phyloP scores from a whole-genome alignment of 1,140 invertebrate species.

The Drosophila kurseongensis region DNA sequence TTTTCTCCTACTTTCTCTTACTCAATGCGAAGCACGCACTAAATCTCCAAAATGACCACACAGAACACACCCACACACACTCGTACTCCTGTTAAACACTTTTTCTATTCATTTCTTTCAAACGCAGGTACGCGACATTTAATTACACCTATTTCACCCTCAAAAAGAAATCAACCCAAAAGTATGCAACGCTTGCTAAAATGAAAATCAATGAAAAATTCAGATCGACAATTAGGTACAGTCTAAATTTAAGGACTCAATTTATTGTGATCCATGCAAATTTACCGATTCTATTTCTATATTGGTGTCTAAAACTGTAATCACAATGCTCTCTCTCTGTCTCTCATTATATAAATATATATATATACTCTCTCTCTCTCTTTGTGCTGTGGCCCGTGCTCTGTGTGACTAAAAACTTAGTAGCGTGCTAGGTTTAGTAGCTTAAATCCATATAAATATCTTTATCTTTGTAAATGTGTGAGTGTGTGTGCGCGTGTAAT shows the following conservation, averaged over 20 bases:
- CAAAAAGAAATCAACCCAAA: slow-evolving; percentile 55
- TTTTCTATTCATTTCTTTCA: slow-evolving; percentile 68
- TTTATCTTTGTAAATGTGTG: slow-evolving; percentile 23
- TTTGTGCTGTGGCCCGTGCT: slow-evolving; percentile 77
- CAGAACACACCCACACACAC: slow-evolving; percentile 41
- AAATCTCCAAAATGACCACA: slow-evolving; percentile 40
- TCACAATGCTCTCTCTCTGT: slow-evolving; percentile 62
- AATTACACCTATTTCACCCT: slow-evolving; percentile 62
- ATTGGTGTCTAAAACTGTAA: slow-evolving; percentile 80
- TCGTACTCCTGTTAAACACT: slow-evolving; percentile 46
- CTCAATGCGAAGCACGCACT: slow-evolving; percentile 71
- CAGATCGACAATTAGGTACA: slow-evolving; percentile 69
- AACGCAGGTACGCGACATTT: slow-evolving; percentile 75
- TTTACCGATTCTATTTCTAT: slow-evolving; percentile 52
- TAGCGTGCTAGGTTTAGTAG: slow-evolving; percentile 78
- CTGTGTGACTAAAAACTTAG: slow-evolving; percentile 68
- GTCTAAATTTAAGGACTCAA: slow-evolving; percentile 55
- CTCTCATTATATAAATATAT: slow-evolving; percentile 56
- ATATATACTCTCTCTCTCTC: slow-evolving; percentile 49
- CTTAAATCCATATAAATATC: slow-evolving; percentile 53
- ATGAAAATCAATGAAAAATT: slow-evolving; percentile 45
- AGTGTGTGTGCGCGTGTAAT: slow-evolving; percentile 32
- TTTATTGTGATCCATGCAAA: slow-evolving; percentile 50
- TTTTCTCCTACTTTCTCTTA: slow-evolving; percentile 37
- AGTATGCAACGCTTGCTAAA: slow-evolving; percentile 73